Conservation (phyloP, 2,113 vertebrate genomes). For the Paedocypris sp. region DNA sequence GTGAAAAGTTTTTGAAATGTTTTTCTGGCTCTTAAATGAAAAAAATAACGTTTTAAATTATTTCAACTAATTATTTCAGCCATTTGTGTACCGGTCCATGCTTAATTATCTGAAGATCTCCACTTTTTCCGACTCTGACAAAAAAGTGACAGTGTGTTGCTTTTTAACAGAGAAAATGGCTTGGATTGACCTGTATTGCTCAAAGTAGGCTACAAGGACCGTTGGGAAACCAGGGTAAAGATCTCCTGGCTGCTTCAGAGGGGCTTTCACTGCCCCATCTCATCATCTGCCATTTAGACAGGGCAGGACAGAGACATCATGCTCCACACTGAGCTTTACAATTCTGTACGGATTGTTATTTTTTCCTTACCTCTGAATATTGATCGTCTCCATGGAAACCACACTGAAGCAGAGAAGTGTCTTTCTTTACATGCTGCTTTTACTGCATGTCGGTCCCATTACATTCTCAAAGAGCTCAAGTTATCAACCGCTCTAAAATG, state of each 20-base stretch:
- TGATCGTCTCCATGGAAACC: slow-evolving; percentile 25
- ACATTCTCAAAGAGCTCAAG: neutral
- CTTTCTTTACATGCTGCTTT: neutral
- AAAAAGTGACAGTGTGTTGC: slow-evolving; percentile 5
- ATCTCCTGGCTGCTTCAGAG: slow-evolving; percentile 31
- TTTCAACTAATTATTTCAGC: no score
- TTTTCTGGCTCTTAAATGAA: no score
- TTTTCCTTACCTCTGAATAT: slow-evolving; percentile 5
- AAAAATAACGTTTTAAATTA: no score
- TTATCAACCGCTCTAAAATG: neutral
- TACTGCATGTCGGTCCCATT: neutral
- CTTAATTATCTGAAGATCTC: neutral
- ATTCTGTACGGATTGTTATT: neutral
- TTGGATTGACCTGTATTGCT: slow-evolving; percentile 37
- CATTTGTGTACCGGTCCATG: no score
- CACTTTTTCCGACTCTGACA: neutral
- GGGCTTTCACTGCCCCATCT: slow-evolving; percentile 23
- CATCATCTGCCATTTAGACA: slow-evolving; percentile 30
- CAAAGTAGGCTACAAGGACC: slow-evolving; percentile 35
- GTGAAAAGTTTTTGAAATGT: no score
- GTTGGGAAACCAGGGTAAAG: slow-evolving; percentile 25
- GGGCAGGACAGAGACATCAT: slow-evolving; percentile 9
- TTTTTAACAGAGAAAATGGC: neutral
- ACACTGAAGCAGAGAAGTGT: slow-evolving; percentile 15
- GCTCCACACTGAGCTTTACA: neutral